Evolutionary conservation across 37 sponge, comb jelly and placozoan genomes (phyloP).

Genomic region (Oscarella lobularis): DNA sequence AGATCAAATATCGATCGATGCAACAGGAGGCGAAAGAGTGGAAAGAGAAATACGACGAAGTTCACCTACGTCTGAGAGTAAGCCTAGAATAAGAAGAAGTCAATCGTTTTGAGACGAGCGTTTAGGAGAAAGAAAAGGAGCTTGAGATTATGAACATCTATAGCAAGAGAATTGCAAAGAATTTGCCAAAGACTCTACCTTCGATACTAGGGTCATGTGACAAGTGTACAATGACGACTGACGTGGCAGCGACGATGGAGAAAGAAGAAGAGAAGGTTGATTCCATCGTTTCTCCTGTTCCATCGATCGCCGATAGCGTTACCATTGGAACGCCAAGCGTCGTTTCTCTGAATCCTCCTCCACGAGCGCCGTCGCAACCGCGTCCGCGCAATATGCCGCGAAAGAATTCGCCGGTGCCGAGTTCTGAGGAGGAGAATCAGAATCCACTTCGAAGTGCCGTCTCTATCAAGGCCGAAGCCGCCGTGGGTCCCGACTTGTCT

Average conservation of each 20-base stretch:
- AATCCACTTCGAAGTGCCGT: neutral
- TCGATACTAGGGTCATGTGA: neutral
- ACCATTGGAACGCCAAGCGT: neutral
- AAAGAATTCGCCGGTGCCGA: neutral
- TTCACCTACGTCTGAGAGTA: neutral
- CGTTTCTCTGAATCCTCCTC: neutral
- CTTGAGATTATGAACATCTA: slow-evolving; percentile 64
- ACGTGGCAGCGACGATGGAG: neutral
- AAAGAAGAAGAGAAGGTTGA: neutral
- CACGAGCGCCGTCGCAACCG: neutral
- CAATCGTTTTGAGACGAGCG: too few relatives aligned
- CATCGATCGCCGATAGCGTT: neutral
- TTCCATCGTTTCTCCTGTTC: too few relatives aligned
- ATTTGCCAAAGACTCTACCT: slow-evolving; percentile 3
- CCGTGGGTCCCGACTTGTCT: neutral
- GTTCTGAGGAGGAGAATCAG: too few relatives aligned
- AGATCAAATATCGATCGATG: neutral
- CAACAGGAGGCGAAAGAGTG: neutral
- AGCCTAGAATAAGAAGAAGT: neutral
- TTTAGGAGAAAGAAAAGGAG: slow-evolving; percentile 53
- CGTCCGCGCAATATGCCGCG: neutral
- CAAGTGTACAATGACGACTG: neutral
- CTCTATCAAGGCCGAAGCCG: neutral
- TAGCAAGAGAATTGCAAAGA: slow-evolving; percentile 29
- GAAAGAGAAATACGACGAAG: neutral